Evolutionary conservation across 2,888 invertebrate genomes (phyloP), one percentile per base, ranked within the genome.

Genomic region (Acronicta psi): DNA sequence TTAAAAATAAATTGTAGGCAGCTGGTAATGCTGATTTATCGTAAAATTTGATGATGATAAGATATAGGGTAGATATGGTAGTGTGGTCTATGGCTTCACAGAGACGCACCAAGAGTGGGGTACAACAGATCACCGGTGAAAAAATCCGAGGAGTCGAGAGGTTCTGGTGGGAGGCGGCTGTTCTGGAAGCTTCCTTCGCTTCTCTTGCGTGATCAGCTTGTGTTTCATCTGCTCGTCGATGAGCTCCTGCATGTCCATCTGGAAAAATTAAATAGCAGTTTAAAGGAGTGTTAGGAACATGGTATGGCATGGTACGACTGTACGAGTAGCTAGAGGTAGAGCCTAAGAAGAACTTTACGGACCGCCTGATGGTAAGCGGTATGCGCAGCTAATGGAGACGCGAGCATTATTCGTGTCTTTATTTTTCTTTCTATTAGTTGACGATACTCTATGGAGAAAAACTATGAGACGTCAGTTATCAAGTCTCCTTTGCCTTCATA

Each of bases 201-300:
- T 90, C 91, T 96, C 95, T 78, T 95, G 94, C 53, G 96, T 95
- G 61, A 96, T 95, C 75, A 99, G 94, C 92, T 98, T 98, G 82
- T 96, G 96, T 68, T 97, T 96, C 95, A 99, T 97, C 88, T 98
- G 98, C 81, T 98, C 98, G 77, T 98, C 97, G 60, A 99, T 95
- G 41, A 99, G 94, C 82, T 97, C 97, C 82, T 99, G 98, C 97
- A 99, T 98, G 88, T 99, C 98, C 96, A 98, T 97, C 97, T 98
- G 95, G 7, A 93, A 93, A 31, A 9, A 18, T 8, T 2, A 20
- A 44, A 8, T 34, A 17, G 5, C 14, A 0, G 6, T 29, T 56
- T 0, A 29, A 37, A 10, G 4, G 13, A 13, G 7, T 13, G 10
- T 40, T 17, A 7, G 9, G 25, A 8, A 25, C 25, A 9, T 23